Percentiles rank a stretch among this genome's conserved stretches.
These are phyloP conservation scores for Sebastes diploproa DNA, from an alignment of 2,797 vertebrate genomes.

Conservation along the genomic window DNA sequence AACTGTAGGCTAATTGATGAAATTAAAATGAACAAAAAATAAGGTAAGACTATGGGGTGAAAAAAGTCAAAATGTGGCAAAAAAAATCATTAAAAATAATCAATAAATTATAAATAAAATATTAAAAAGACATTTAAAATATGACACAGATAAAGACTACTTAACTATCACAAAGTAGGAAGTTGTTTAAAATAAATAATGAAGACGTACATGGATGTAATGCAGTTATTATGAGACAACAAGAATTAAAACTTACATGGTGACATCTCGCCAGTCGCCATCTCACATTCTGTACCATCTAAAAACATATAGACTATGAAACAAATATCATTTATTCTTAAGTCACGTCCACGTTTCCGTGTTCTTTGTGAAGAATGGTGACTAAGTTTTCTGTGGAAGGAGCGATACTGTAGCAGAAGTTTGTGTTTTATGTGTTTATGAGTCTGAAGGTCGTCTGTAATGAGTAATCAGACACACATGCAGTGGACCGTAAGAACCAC, in stretches of 20 bases:
- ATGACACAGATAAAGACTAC: background rate
- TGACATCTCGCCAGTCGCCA: conserved; percentile 44
- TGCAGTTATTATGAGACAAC: background rate
- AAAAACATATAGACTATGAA: background rate
- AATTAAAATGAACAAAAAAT: background rate
- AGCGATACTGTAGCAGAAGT: background rate
- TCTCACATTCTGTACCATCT: conserved; percentile 16
- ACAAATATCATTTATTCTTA: background rate
- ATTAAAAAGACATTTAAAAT: background rate
- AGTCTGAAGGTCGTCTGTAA: conserved; percentile 71
- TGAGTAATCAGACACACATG: conserved; percentile 33
- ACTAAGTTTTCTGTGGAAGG: background rate
- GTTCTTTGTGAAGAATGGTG: background rate
- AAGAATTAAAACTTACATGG: conserved; percentile 52
- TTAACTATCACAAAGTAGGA: background rate
- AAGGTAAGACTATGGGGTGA: background rate
- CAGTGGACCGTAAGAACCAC: conserved; percentile 1
- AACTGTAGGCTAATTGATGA: background rate
- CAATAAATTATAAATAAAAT: background rate
- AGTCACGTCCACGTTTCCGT: background rate
- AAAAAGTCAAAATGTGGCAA: too few relatives aligned
- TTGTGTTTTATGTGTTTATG: conserved; percentile 61
- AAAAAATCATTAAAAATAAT: too few relatives aligned
- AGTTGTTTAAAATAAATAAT: background rate
- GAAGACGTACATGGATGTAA: background rate